Evolutionary conservation across 1,140 invertebrate genomes (phyloP).

Genomic region (Pollicipes pollicipes): DNA sequence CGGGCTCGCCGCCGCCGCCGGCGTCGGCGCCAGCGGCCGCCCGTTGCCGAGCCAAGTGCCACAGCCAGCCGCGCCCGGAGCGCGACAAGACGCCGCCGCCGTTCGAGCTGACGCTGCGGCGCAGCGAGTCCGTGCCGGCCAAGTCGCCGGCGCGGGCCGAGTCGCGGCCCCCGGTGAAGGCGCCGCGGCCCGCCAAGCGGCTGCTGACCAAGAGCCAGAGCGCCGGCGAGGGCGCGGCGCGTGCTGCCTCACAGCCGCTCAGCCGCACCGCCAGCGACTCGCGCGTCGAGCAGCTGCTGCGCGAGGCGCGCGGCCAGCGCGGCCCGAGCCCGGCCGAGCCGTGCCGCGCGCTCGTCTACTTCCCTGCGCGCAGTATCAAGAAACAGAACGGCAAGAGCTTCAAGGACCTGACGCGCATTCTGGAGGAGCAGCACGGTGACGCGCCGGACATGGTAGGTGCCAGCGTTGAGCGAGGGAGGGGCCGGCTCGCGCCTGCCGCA

Average conservation of each 20-base stretch:
- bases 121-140: not conserved
- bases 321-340: slow-evolving; percentile 14
- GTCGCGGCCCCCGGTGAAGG: no score
- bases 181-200: not conserved
- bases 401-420: slow-evolving; percentile 16
- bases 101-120: not conserved
- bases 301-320: slow-evolving; percentile 16
- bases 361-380: slow-evolving; percentile 7
- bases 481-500: no score
- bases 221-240: no score
- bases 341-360: slow-evolving; percentile 11
- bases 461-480: no score
- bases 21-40: not conserved
- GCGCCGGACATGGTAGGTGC: not conserved
- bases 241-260: not conserved
- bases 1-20: not conserved
- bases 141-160: not conserved
- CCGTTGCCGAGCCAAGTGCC: not conserved
- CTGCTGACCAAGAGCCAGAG: not conserved
- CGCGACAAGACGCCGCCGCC: not conserved
- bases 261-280: slow-evolving; percentile 13
- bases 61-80: not conserved
- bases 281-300: slow-evolving; percentile 17
- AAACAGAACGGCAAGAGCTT: slow-evolving; percentile 18
- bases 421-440: slow-evolving; percentile 17